Percentiles rank a stretch among this genome's conserved stretches.
phyloP scores from a whole-genome alignment of 2,888 invertebrate species.

The Eumerus sabulonum region DNA sequence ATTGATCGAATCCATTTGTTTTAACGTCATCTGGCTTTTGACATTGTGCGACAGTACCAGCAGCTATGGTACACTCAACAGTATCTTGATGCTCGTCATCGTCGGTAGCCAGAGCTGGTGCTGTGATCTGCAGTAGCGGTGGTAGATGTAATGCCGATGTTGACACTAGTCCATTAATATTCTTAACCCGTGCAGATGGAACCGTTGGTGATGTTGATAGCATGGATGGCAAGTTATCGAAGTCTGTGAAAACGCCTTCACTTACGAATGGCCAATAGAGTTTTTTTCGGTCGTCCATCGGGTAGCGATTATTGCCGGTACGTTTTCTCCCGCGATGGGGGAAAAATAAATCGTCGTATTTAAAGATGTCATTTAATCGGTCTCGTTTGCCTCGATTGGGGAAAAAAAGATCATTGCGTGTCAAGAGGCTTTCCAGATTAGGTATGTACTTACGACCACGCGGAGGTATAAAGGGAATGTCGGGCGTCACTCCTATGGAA shows the following conservation, averaged over 20 bases:
- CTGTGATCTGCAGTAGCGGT: conserved; percentile 31
- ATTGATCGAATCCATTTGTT: conserved; percentile 77
- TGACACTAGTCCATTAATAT: conserved; percentile 59
- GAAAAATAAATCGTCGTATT: conserved; percentile 78
- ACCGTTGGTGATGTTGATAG: conserved; percentile 11
- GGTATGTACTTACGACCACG: conserved; percentile 77
- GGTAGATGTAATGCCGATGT: conserved; percentile 43
- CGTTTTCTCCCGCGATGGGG: conserved; percentile 77
- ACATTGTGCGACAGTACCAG: conserved; percentile 52
- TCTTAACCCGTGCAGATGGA: conserved; percentile 33
- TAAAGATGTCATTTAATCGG: conserved; percentile 77
- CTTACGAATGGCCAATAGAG: conserved; percentile 15
- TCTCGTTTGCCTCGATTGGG: conserved; percentile 78
- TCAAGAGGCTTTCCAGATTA: conserved; percentile 73
- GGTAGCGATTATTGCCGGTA: conserved; percentile 4
- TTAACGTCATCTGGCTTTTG: conserved; percentile 73
- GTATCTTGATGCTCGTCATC: conserved; percentile 47
- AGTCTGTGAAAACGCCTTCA: conserved; percentile 25
- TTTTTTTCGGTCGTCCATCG: conserved; percentile 11
- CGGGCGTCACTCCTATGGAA: conserved; percentile 23
- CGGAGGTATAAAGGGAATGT: conserved; percentile 77
- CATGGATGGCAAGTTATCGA: conserved; percentile 36
- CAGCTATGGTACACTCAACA: conserved; percentile 16
- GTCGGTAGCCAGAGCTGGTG: conserved; percentile 24
- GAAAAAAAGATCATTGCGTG: conserved; percentile 76